Base-by-base conservation (phyloP, 2,888 invertebrate species). In the Odiellus spinosus region DNA sequence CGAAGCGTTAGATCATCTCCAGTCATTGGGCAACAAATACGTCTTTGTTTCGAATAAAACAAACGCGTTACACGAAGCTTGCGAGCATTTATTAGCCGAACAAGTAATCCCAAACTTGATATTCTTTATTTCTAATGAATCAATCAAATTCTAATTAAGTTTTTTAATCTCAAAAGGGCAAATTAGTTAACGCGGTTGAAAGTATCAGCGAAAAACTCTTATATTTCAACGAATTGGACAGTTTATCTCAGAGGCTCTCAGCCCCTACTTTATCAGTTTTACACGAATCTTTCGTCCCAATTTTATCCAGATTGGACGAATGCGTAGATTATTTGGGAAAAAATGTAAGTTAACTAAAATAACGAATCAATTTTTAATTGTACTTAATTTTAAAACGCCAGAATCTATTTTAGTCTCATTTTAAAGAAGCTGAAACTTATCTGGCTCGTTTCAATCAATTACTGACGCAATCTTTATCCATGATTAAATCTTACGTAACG, bases 21-120 rank as follows among this genome's bases (percentile, higher is more conserved):
- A 75, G 38, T 73, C 76, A 36, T 66, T 95, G 1, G 75, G 79
- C 38, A 73, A 76, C 45, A 81, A 88, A 59, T 91, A 88, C 62
- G 75, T 80, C 45, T 76, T 82, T 61, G 91, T 93, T 0, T 84
- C 90, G 0, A 78, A 81, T 50, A 93, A 91, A 69, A 95, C 93
- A 0, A 87, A 84, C 63, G 83, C 87, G 0, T 68, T 95, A 3
- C 90, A 95, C 63, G 78, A 76, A 49, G 84, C 86, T 54, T 93
- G 93, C 64, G 90, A 93, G 61, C 84, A 91, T 60, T 69, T 95
- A 6, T 75, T 91, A 52, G 80, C 82, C 2, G 88, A 93, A 62
- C 91, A 74, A 68, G 73, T 38, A 12, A 11, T 3, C 3, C 3
- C 10, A 38, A 15, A 15, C 4, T 36, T 36, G 38, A 17, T 10